Base-by-base conservation (phyloP, 2,888 invertebrate species). In the Halictus ligatus region DNA sequence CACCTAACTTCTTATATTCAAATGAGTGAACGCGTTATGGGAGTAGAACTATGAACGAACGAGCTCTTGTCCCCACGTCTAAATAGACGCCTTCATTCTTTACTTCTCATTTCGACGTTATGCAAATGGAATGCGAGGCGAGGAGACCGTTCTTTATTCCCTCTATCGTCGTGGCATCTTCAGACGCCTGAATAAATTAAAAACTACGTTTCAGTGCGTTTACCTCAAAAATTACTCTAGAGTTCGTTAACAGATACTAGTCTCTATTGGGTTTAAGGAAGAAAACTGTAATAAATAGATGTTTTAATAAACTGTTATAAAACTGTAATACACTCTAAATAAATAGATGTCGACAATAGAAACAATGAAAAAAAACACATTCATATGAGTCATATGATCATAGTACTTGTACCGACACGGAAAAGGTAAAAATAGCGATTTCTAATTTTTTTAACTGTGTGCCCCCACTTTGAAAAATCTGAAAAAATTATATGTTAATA, bases 11-110 rank as follows among this genome's bases (percentile, higher is more conserved):
- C 91, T 92, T 91, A 89, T 92, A 93, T 94, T 93, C 91, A 93
- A 94, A 93, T 93, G 92, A 93, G 92, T 86, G 81, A 85, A 84
- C 88, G 85, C 89, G 84, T 92, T 91, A 91, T 92, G 90, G 74
- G 76, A 77, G 88, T 85, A 89, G 87, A 89, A 89, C 89, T 92
- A 91, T 89, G 90, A 90, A 89, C 92, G 86, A 84, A 89, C 90
- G 87, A 87, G 87, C 88, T 87, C 90, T 79, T 86, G 85, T 90
- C 89, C 83, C 88, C 87, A 77, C 87, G 81, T 84, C 91, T 88
- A 92, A 92, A 92, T 92, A 92, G 92, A 88, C 89, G 90, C 89
- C 91, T 91, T 91, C 92, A 92, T 93, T 93, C 90, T 92, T 91
- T 90, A 88, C 91, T 88, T 90, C 90, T 92, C 91, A 91, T 92